Evolutionary conservation across 2,888 invertebrate genomes (phyloP), one percentile per base, ranked within the genome.

Genomic region (Ceriagrion tenellum): DNA sequence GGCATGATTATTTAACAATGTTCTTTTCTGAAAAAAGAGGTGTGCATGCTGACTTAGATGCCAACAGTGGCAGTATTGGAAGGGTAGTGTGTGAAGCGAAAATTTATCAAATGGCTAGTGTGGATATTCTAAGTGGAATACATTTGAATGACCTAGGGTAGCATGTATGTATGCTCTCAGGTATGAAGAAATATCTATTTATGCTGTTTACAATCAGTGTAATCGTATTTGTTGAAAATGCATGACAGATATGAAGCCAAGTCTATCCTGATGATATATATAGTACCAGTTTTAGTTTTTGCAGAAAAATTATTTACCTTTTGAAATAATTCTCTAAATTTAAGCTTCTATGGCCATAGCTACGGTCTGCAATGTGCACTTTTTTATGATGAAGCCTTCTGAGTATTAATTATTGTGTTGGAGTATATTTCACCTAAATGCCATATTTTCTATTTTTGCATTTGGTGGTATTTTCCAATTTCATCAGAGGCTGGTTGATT

Each of bases 391-490:
- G 8, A 8, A 47, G 47, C 47, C 26, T 69, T 26, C n/a, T 4
- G n/a, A 69, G 10, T 0, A 4, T 69, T 69, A n/a, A n/a, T n/a
- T n/a, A n/a, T 69, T 69, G 69, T 13, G 13, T n/a, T 69, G 26
- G n/a, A 69, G 26, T n/a, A 69, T n/a, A 69, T 12, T 69, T 26
- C 69, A 69, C 69, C 26, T 10, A 13, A 69, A 69, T n/a, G n/a
- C 69, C 69, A 69, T 69, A n/a, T 69, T n/a, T 69, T n/a, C 69
- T n/a, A 69, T 69, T n/a, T 69, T 69, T n/a, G 12, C 69, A n/a
- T 69, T 8, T 69, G 69, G n/a, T 69, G 69, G n/a, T n/a, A 69
- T n/a, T 69, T 69, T 35, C 35, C 81, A 35, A 3, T 81, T 81
- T 81, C 35, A 81, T 35, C 10, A 16, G 81, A 30, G 35, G 12